These are phyloP conservation scores for Euleptes europaea DNA, from an alignment of 2,113 vertebrate genomes.

Conservation along the genomic window DNA sequence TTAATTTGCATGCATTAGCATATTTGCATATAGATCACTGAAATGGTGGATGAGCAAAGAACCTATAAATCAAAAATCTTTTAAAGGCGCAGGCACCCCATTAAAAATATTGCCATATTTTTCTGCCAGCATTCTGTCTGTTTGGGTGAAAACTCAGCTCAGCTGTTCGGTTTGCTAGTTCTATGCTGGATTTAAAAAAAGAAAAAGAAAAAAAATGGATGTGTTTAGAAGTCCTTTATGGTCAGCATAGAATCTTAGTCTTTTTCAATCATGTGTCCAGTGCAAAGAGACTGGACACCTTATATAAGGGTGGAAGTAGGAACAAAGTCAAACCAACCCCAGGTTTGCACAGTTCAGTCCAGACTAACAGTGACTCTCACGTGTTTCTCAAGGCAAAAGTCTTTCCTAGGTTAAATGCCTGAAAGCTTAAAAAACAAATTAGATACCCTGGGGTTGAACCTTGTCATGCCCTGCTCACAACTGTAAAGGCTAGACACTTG, in stretches of 20 bases:
- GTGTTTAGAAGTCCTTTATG: not conserved
- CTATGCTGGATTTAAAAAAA: fast-evolving
- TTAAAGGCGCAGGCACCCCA: constrained; percentile 81
- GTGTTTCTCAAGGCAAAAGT: not conserved
- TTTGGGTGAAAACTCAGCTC: not conserved
- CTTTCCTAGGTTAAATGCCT: not conserved
- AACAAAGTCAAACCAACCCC: not conserved
- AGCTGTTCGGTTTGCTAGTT: not conserved
- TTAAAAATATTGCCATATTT: constrained; percentile 26
- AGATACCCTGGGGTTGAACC: not conserved
- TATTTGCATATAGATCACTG: constrained; percentile 90
- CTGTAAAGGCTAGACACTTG: not conserved
- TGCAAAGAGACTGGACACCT: not conserved
- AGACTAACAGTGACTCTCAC: not conserved
- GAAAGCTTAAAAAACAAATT: not conserved
- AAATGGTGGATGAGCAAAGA: constrained; percentile 86
- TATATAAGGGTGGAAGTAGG: not conserved
- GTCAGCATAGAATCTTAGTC: not conserved
- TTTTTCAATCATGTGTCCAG: not conserved
- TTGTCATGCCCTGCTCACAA: not conserved
- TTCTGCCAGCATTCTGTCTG: not conserved
- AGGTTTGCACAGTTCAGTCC: not conserved
- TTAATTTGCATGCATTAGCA: constrained; percentile 90
- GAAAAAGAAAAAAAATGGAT: not conserved
- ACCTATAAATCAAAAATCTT: constrained; percentile 86